These are phyloP conservation scores for Parauchenoglanis punctatus DNA, from an alignment of 2,797 vertebrate genomes.

Conservation along the genomic window DNA sequence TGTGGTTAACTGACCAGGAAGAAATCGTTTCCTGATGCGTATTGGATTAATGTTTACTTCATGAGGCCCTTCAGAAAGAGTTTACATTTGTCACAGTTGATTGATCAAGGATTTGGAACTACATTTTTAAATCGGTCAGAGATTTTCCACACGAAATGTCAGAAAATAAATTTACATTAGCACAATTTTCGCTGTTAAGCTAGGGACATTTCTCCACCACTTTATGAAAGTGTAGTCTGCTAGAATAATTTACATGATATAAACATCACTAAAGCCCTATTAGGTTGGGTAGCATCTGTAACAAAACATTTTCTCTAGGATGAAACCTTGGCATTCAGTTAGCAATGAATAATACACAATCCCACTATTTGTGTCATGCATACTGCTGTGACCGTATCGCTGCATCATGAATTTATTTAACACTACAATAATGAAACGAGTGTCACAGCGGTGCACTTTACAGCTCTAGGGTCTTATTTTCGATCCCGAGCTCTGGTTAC, in stretches of 20 bases:
- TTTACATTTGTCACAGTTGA: neutral
- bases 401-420: neutral
- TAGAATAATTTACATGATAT: too few species aligned
- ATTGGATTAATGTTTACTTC: neutral
- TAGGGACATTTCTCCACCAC: too few species aligned
- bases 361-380: neutral
- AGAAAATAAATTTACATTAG: too few species aligned
- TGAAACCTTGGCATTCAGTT: neutral
- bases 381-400: neutral
- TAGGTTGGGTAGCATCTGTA: too few species aligned
- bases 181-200: too few species aligned
- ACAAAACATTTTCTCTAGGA: neutral
- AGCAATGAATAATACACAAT: neutral
- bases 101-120: too few species aligned
- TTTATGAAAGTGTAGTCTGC: too few species aligned
- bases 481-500: neutral
- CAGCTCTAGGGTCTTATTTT: slow-evolving; percentile 8
- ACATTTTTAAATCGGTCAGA: neutral
- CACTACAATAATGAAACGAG: neutral
- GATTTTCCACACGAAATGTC: neutral
- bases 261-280: too few species aligned
- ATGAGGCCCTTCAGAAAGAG: neutral
- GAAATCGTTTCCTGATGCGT: neutral
- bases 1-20: neutral
- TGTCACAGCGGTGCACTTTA: neutral